A percentile compares a stretch with the other conserved stretches of the same genome.
Evolutionary conservation across 2,888 invertebrate species (phyloP).

Genomic region (Agrilus cyanescens): DNA sequence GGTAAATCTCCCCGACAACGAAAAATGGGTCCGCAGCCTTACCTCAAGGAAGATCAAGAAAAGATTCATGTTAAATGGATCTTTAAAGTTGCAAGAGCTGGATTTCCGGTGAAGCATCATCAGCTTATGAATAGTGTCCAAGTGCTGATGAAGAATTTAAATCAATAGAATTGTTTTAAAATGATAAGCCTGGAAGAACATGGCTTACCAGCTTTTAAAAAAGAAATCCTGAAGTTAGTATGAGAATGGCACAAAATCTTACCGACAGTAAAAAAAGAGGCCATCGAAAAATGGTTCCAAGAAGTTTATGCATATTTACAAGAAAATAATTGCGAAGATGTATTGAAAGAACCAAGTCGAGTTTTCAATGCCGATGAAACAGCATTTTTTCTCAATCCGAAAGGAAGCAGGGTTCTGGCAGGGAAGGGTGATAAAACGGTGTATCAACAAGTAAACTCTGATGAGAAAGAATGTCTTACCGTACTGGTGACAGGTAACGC

Average conservation of each 20-base stretch:
- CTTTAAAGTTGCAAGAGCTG: neutral
- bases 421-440: constrained; percentile 21
- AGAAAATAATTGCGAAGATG: constrained; percentile 13
- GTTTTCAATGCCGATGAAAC: constrained; percentile 28
- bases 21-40: constrained; percentile 1
- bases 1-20: neutral
- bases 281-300: too few relatives aligned
- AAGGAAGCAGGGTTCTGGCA: constrained; percentile 22
- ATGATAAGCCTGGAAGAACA: too few relatives aligned
- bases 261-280: too few relatives aligned
- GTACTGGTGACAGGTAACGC: constrained; percentile 17
- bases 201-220: too few relatives aligned
- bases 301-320: too few relatives aligned
- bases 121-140: too few relatives aligned
- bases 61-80: constrained; percentile 1
- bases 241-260: too few relatives aligned
- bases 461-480: constrained; percentile 20
- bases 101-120: neutral
- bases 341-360: constrained; percentile 17
- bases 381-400: too few relatives aligned
- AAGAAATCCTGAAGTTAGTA: too few relatives aligned
- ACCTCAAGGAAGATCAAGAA: neutral
- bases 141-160: too few relatives aligned
- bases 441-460: constrained; percentile 17
- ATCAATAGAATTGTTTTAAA: too few relatives aligned